These are phyloP conservation scores for Semaprochilodus insignis DNA, from an alignment of 2,797 vertebrate genomes.

Conservation along the genomic window DNA sequence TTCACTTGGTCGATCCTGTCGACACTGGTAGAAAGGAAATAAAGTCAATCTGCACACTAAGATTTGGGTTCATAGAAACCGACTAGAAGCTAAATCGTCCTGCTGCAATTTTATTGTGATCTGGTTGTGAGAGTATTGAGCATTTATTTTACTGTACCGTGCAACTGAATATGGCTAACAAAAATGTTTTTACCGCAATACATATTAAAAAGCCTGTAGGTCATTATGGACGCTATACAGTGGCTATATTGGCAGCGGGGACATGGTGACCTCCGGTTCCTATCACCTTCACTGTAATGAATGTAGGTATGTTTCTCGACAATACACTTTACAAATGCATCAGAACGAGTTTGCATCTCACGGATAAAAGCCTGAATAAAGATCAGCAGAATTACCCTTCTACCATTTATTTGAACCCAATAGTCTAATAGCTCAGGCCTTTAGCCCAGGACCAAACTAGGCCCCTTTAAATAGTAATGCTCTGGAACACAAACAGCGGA, in stretches of 20 bases:
- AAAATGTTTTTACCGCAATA: background rate
- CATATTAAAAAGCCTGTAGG: background rate
- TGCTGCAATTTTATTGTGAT: no score
- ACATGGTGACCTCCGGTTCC: background rate
- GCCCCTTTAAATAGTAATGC: constrained; percentile 61
- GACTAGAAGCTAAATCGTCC: no score
- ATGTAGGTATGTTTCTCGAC: background rate
- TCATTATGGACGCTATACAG: background rate
- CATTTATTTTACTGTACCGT: no score
- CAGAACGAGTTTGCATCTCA: background rate
- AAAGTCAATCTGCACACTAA: no score
- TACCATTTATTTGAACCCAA: background rate
- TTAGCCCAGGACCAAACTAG: constrained; percentile 40
- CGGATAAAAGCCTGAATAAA: background rate
- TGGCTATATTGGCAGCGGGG: background rate
- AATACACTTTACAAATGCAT: background rate
- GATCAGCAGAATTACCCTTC: background rate
- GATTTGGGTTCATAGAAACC: no score
- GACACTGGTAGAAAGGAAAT: no score
- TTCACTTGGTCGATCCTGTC: no score
- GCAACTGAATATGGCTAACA: no score
- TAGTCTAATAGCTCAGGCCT: constrained; percentile 38
- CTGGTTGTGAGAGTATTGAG: no score
- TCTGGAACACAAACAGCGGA: constrained; percentile 60
- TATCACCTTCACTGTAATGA: background rate